phyloP scores from a whole-genome alignment of 2,113 vertebrate genomes.

The Cyphomyrus discorhynchus region DNA sequence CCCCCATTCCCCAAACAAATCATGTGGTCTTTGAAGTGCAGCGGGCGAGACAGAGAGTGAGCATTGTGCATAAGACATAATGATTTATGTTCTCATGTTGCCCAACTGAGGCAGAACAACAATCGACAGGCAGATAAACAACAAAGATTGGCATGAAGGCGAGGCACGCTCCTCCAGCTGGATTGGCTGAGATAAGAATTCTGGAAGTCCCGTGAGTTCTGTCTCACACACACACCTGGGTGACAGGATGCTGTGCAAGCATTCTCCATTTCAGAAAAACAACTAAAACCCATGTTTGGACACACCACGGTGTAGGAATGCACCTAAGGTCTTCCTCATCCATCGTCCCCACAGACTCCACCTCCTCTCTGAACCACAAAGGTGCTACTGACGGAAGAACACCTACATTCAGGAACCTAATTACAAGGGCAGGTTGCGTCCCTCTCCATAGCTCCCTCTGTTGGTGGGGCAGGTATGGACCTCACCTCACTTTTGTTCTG shows the following conservation, averaged over 20 bases:
- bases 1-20: background rate
- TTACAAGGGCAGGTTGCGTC: background rate
- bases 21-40: background rate
- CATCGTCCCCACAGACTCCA: background rate
- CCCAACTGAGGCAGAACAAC: background rate
- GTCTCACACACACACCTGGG: constrained; percentile 2
- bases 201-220: too few species aligned
- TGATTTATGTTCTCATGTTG: background rate
- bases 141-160: background rate
- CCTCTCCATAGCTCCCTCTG: background rate
- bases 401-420: background rate
- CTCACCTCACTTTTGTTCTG: background rate
- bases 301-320: background rate
- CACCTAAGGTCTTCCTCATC: background rate
- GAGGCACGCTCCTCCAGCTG: background rate
- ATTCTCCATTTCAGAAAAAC: background rate
- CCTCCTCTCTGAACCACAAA: background rate
- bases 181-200: background rate
- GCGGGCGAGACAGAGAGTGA: constrained; percentile 3
- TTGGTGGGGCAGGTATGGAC: background rate
- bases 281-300: background rate
- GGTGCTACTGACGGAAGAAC: constrained; percentile 4
- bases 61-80: background rate
- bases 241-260: background rate
- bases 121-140: constrained; percentile 1